Evolutionary conservation across 1,140 invertebrate species (phyloP).

Genomic region (Parapsyche elsis): DNA sequence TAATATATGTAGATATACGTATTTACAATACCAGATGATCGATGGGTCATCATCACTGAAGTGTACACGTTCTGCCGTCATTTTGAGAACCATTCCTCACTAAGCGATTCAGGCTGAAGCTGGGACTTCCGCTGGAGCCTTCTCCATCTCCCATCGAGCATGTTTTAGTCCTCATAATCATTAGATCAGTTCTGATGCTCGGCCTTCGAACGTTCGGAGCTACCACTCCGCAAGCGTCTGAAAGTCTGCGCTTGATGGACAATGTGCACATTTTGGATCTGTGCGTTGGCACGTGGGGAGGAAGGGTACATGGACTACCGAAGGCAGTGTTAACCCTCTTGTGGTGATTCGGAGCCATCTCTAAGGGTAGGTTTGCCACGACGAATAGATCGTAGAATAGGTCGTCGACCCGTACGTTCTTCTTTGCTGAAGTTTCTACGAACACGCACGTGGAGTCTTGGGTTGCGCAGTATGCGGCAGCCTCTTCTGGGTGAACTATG

Average conservation of each 20-base stretch:
- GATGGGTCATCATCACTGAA: slow-evolving; percentile 65
- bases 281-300: slow-evolving; percentile 73
- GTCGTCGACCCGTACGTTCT: slow-evolving; percentile 82
- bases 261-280: slow-evolving; percentile 79
- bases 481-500: slow-evolving; percentile 78
- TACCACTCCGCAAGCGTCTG: slow-evolving; percentile 86
- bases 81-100: slow-evolving; percentile 61
- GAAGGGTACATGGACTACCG: slow-evolving; percentile 77
- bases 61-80: slow-evolving; percentile 62
- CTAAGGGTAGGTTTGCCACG: slow-evolving; percentile 81
- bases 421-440: slow-evolving; percentile 84
- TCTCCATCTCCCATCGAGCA: slow-evolving; percentile 74
- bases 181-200: slow-evolving; percentile 85
- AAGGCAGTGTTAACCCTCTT: slow-evolving; percentile 76
- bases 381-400: slow-evolving; percentile 84
- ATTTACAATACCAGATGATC: neutral
- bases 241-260: slow-evolving; percentile 81
- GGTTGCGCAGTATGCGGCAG: slow-evolving; percentile 74
- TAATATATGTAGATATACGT: too few relatives aligned
- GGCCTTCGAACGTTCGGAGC: slow-evolving; percentile 85
- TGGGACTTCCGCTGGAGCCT: slow-evolving; percentile 65
- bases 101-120: slow-evolving; percentile 64
- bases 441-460: slow-evolving; percentile 81
- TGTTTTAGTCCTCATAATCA: slow-evolving; percentile 85
- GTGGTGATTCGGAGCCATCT: slow-evolving; percentile 91